Conservation (phyloP, 2,797 vertebrate genomes). For the Euthynnus affinis region DNA sequence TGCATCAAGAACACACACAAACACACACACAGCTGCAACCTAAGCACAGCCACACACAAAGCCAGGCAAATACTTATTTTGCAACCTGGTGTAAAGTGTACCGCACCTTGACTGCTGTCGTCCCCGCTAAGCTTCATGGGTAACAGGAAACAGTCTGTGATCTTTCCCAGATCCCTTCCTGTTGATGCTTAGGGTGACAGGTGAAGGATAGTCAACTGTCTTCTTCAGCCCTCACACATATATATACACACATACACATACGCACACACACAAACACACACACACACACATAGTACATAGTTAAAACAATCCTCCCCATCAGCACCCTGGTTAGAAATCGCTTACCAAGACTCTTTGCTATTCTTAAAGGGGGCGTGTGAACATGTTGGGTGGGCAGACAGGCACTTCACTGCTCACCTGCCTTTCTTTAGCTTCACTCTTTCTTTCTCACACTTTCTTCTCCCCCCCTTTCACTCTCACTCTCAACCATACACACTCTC, state of each 20-base stretch:
- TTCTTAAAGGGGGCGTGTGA: conserved; percentile 78
- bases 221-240: conserved; percentile 24
- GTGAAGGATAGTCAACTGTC: conserved; percentile 62
- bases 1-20: conserved; percentile 59
- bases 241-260: conserved; percentile 39
- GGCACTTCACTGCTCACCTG: conserved; percentile 80
- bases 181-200: conserved; percentile 67
- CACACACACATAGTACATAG: conserved; percentile 42
- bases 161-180: conserved; percentile 69
- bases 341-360: conserved; percentile 74
- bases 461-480: not conserved
- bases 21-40: conserved; percentile 58
- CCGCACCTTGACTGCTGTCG: conserved; percentile 55
- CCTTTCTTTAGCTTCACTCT: conserved; percentile 76
- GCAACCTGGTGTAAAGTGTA: conserved; percentile 68
- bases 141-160: conserved; percentile 65
- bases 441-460: conserved; percentile 67
- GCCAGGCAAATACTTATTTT: conserved; percentile 57
- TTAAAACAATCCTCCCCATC: conserved; percentile 62
- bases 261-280: conserved; percentile 34
- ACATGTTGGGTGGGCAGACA: conserved; percentile 78
- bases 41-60: conserved; percentile 47
- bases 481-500: conserved; percentile 34
- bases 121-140: conserved; percentile 54
- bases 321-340: conserved; percentile 64